Percentiles rank a stretch among this genome's conserved stretches.
These are phyloP conservation scores for Trichacis sp. DNA, from an alignment of 2,888 invertebrate species.

Conservation along the genomic window DNA sequence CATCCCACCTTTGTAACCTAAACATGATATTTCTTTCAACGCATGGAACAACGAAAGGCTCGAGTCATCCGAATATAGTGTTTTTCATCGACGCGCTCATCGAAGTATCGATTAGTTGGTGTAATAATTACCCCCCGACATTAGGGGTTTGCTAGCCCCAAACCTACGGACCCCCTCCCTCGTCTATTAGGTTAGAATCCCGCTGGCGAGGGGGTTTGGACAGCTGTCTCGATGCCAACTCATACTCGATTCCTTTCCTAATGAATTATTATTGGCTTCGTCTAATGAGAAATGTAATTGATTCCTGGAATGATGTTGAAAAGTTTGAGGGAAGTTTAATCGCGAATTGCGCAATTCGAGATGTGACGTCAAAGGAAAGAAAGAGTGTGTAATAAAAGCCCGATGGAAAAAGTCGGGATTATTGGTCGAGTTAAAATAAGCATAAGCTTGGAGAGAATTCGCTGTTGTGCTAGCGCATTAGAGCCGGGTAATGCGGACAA, in stretches of 20 bases:
- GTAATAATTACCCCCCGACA: conserved; percentile 66
- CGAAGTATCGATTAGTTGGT: conserved; percentile 66
- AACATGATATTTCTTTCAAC: no score
- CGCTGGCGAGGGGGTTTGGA: conserved; percentile 39
- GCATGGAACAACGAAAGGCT: conserved; percentile 18
- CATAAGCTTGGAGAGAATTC: conserved; percentile 35
- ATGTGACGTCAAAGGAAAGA: no score
- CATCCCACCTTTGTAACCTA: no score
- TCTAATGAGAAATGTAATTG: conserved; percentile 34
- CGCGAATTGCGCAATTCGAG: no score
- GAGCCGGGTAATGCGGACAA: conserved; percentile 48
- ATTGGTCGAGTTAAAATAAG: conserved; percentile 48
- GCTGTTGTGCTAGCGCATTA: conserved; percentile 41
- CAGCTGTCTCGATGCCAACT: conserved; percentile 51
- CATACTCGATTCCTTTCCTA: conserved; percentile 50
- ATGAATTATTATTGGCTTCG: conserved; percentile 53
- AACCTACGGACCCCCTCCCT: conserved; percentile 47
- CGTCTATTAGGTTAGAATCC: conserved; percentile 54
- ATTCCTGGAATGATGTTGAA: conserved; percentile 14
- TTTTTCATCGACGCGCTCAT: conserved; percentile 55
- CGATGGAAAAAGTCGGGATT: conserved; percentile 6
- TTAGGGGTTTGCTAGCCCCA: conserved; percentile 58
- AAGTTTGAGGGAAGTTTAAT: no score
- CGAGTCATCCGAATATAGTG: conserved; percentile 44
- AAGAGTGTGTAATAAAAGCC: neutral